phyloP scores from a whole-genome alignment of 2,113 vertebrate species.

The Coregonus clupeaformis region DNA sequence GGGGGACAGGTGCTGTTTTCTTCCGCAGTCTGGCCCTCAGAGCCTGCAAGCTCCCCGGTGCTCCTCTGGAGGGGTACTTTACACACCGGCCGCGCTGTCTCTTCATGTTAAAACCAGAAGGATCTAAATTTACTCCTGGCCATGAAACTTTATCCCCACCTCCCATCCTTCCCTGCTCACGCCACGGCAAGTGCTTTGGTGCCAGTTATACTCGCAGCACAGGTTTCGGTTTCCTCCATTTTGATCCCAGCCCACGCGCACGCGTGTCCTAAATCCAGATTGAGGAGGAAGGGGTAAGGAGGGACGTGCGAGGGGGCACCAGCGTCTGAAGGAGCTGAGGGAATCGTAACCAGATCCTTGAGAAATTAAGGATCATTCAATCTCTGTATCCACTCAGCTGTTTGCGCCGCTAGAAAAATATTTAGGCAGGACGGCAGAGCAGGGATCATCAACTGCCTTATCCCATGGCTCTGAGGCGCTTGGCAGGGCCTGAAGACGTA shows the following conservation, averaged over 20 bases:
- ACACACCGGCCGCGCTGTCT: slow-evolving; percentile 4
- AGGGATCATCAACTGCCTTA: slow-evolving; percentile 16
- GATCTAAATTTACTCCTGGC: slow-evolving; percentile 58
- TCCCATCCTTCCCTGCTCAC: slow-evolving; percentile 5
- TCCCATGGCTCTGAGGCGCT: slow-evolving; percentile 11
- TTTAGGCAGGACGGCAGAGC: slow-evolving; percentile 44
- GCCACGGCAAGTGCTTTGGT: slow-evolving; percentile 22
- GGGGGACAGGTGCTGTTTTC: slow-evolving; percentile 28
- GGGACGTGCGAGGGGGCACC: not conserved
- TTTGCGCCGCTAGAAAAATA: slow-evolving; percentile 54
- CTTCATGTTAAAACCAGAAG: slow-evolving; percentile 45
- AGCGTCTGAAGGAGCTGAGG: slow-evolving; percentile 18
- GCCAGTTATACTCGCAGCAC: slow-evolving; percentile 45
- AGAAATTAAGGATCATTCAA: slow-evolving; percentile 48
- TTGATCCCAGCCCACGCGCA: slow-evolving; percentile 19
- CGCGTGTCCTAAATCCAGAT: slow-evolving; percentile 16
- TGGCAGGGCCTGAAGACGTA: not conserved
- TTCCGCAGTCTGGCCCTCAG: not conserved
- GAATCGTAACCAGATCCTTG: slow-evolving; percentile 44
- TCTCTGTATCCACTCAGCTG: slow-evolving; percentile 40
- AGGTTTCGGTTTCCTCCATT: slow-evolving; percentile 44
- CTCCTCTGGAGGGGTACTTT: slow-evolving; percentile 22
- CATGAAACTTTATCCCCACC: slow-evolving; percentile 47
- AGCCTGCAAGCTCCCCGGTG: slow-evolving; percentile 9
- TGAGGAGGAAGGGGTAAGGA: slow-evolving; percentile 5